These are phyloP conservation scores for Hyalella azteca DNA, from an alignment of 2,888 invertebrate genomes.

Conservation along the genomic window DNA sequence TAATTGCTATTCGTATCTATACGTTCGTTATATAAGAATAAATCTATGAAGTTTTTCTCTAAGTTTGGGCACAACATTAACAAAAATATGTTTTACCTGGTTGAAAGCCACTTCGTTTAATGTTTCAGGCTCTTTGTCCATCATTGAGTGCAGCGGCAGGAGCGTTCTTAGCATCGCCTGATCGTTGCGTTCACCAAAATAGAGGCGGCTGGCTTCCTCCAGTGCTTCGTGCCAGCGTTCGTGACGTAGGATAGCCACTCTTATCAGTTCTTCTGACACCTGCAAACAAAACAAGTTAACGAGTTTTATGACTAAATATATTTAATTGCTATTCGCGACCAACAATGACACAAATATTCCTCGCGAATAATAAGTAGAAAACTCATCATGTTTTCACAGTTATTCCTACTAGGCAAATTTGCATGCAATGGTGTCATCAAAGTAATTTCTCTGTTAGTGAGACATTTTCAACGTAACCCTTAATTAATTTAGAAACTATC, in stretches of 20 bases:
- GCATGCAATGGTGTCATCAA: neutral
- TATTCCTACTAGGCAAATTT: no score
- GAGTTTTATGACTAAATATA: no score
- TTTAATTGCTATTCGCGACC: no score
- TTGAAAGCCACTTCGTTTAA: slow-evolving; percentile 96
- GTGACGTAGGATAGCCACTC: slow-evolving; percentile 99
- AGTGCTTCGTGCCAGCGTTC: slow-evolving; percentile 99
- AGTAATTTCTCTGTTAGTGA: no score
- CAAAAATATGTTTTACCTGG: slow-evolving; percentile 67
- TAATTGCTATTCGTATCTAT: neutral
- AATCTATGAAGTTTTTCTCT: neutral
- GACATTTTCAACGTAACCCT: no score
- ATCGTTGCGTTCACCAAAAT: slow-evolving; percentile 95
- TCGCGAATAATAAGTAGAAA: no score
- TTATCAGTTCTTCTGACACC: slow-evolving; percentile 59
- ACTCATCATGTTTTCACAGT: no score
- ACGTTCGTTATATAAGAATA: neutral
- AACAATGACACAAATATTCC: no score
- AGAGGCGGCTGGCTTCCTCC: slow-evolving; percentile 88
- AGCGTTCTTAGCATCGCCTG: slow-evolving; percentile 95
- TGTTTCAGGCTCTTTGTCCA: slow-evolving; percentile 93
- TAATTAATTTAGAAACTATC: no score
- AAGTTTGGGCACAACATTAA: neutral
- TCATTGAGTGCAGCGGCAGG: slow-evolving; percentile 91
- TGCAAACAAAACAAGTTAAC: no score